Percentiles rank a stretch among this genome's conserved stretches.
Conservation (phyloP, 2,888 invertebrate genomes). For the Graphium colonna region DNA sequence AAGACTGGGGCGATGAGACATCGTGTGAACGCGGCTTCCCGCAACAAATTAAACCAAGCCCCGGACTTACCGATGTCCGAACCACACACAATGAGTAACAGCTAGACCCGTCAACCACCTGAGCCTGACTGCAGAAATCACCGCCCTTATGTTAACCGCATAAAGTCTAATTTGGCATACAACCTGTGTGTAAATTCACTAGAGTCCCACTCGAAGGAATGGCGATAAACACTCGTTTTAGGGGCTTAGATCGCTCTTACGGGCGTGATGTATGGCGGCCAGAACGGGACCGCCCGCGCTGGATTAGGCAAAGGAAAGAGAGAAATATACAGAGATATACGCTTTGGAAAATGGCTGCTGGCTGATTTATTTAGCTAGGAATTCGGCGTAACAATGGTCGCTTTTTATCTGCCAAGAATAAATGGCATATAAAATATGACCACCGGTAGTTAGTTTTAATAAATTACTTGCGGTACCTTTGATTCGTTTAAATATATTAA, state of each 20-base stretch:
- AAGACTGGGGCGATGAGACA: conserved; percentile 10
- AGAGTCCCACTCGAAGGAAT: conserved; percentile 58
- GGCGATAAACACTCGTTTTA: conserved; percentile 75
- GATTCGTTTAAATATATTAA: no score
- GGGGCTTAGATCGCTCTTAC: conserved; percentile 60
- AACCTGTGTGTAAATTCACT: conserved; percentile 33
- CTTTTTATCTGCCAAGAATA: conserved; percentile 1
- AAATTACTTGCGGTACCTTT: no score
- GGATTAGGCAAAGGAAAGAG: conserved; percentile 44
- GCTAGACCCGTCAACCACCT: conserved; percentile 61
- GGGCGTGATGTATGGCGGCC: conserved; percentile 60
- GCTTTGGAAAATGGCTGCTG: conserved; percentile 34
- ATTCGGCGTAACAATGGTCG: conserved; percentile 24
- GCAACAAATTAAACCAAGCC: conserved; percentile 46
- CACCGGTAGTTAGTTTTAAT: no score
- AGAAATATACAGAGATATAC: conserved; percentile 26
- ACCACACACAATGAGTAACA: conserved; percentile 58
- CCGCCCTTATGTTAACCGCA: conserved; percentile 39
- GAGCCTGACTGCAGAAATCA: conserved; percentile 39
- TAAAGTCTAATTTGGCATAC: conserved; percentile 45
- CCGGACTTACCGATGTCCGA: conserved; percentile 40
- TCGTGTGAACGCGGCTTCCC: conserved; percentile 16
- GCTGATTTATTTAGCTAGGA: conserved; percentile 21
- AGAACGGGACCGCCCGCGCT: conserved; percentile 50
- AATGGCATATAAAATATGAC: no score